A percentile compares a stretch with the other conserved stretches of the same genome.
Conservation (phyloP, 2,888 invertebrate species). For the Netelia inedita region DNA sequence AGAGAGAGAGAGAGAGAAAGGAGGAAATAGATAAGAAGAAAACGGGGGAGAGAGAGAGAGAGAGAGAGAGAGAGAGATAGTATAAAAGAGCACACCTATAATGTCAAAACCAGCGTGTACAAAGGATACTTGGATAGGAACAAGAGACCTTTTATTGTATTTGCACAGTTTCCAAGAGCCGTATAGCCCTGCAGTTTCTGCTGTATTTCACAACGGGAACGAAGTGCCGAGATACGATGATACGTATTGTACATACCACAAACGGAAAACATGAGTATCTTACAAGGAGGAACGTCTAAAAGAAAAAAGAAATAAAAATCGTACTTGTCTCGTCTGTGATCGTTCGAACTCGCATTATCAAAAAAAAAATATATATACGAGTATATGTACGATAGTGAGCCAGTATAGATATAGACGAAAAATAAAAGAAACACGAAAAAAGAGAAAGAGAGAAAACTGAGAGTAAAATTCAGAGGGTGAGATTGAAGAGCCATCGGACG, state of each 20-base stretch:
- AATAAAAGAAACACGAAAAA: not conserved
- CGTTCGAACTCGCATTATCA: not conserved
- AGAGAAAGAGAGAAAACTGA: slow-evolving; percentile 6
- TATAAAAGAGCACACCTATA: too few species aligned
- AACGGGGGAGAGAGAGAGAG: slow-evolving; percentile 31
- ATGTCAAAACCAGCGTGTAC: too few species aligned
- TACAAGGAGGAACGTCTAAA: not conserved
- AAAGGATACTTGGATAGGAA: too few species aligned
- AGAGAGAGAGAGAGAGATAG: not conserved
- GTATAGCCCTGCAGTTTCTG: slow-evolving; percentile 1
- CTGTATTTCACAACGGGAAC: slow-evolving; percentile 49
- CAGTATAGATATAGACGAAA: not conserved
- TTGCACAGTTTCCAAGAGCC: not conserved
- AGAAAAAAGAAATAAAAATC: not conserved
- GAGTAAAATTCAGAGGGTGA: too few species aligned
- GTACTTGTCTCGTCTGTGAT: not conserved
- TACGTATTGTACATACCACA: slow-evolving; percentile 33
- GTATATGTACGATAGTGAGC: too few species aligned
- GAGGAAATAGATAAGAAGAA: slow-evolving; percentile 44
- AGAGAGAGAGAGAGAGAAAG: slow-evolving; percentile 17
- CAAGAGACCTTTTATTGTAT: too few species aligned
- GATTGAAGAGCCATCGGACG: not conserved
- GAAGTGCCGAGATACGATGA: slow-evolving; percentile 45
- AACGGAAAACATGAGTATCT: slow-evolving; percentile 43
- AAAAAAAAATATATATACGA: not conserved